Base-by-base conservation (phyloP, 2,888 invertebrate genomes). In the Mesorhabditis sp. region DNA sequence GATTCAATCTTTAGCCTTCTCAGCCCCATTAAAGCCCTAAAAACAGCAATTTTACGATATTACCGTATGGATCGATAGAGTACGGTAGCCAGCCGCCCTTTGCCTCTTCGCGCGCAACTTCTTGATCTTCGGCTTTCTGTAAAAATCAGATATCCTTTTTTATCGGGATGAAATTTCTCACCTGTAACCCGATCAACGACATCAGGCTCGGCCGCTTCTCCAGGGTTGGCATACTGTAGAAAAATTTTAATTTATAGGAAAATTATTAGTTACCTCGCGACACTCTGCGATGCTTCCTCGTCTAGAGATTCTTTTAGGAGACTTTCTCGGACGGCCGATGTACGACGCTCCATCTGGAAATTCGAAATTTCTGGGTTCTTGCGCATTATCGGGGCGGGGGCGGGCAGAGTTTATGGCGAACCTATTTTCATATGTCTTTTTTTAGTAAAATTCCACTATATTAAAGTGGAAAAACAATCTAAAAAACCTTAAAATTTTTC, bases 181-280 rank as follows among this genome's bases (percentile, higher is more conserved):
- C 76, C 73, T 77, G 77, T 28, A 83, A 65, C 5, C 83, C 83
- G 66, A 83, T 80, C 61, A 83, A 69, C 13, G 77, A 77, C 82
- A 83, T 81, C n/a, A 83, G 68, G 61, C 80, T 79, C 4, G 82
- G 78, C 3, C 82, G 72, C 64, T 76, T 75, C 41, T 77, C 75
- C 28, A 28, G 28, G 28, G 28, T 28, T 2, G 28, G 28, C 28
- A 28, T 28, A n/a, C n/a, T n/a, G n/a, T n/a, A n/a, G n/a, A n/a
- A n/a, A n/a, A n/a, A n/a, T n/a, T n/a, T n/a, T n/a, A n/a, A n/a
- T n/a, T n/a, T n/a, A n/a, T n/a, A n/a, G n/a, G n/a, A n/a, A n/a
- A n/a, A n/a, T n/a, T n/a, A n/a, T n/a, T n/a, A n/a, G n/a, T n/a
- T n/a, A 28, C 15, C 64, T 74, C 0, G 68, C 13, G 43, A 73